Evolutionary conservation across 2,797 vertebrate species (phyloP).

Genomic region (Jordanella pulchra): DNA sequence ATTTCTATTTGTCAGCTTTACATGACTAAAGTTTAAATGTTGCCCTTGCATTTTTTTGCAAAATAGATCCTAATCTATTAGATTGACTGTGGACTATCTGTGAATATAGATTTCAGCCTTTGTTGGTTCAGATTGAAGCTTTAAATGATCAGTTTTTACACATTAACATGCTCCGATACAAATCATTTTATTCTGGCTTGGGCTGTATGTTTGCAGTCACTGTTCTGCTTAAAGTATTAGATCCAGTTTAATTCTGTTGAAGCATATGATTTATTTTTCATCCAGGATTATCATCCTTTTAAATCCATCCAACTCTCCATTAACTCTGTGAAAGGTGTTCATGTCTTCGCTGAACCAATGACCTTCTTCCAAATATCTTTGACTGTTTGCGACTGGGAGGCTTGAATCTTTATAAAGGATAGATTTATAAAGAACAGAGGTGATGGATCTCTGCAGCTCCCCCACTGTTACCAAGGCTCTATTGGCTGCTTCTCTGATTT

Average conservation of each 20-base stretch:
- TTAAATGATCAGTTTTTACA: too few species aligned
- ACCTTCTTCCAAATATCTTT: background rate
- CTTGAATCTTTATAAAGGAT: background rate
- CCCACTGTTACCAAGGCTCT: background rate
- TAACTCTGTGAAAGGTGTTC: background rate
- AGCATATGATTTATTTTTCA: background rate
- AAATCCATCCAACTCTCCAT: background rate
- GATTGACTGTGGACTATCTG: too few species aligned
- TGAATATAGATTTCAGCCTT: too few species aligned
- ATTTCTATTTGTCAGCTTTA: too few species aligned
- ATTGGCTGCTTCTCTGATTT: background rate
- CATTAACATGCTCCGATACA: too few species aligned
- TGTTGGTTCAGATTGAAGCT: too few species aligned
- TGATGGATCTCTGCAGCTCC: background rate
- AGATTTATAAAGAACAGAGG: background rate
- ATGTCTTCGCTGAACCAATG: background rate
- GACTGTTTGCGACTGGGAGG: background rate
- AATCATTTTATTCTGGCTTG: too few species aligned
- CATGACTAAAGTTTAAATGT: too few species aligned
- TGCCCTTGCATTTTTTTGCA: too few species aligned
- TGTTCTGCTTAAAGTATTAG: background rate
- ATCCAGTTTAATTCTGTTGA: background rate
- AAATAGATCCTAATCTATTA: too few species aligned
- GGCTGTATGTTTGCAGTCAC: too few species aligned
- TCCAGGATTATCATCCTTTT: background rate